These are phyloP conservation scores for Paragorgia papillata DNA, from an alignment of 92 coral and sea anemone species.

Conservation along the genomic window DNA sequence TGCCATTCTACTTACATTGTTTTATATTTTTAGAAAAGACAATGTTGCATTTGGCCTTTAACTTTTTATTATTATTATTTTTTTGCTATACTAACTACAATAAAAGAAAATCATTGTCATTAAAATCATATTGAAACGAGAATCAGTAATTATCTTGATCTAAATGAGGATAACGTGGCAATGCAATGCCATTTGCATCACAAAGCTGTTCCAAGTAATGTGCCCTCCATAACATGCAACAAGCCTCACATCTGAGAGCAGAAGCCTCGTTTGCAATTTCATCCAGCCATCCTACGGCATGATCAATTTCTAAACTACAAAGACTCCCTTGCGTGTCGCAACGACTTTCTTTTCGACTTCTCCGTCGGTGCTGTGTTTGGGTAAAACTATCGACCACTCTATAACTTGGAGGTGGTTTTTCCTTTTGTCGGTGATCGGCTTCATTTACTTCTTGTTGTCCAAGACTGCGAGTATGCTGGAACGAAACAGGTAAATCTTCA, in stretches of 20 bases:
- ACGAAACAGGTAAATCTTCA: neutral
- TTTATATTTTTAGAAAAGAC: too few relatives aligned
- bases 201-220: constrained; percentile 87
- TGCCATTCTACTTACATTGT: too few relatives aligned
- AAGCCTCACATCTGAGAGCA: constrained; percentile 87
- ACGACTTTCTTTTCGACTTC: neutral
- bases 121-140: too few relatives aligned
- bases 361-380: neutral
- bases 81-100: too few relatives aligned
- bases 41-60: too few relatives aligned
- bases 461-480: neutral
- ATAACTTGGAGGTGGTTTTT: constrained; percentile 14
- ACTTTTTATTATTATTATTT: too few relatives aligned
- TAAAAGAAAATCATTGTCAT: too few relatives aligned
- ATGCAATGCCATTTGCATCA: constrained; percentile 78
- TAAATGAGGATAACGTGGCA: constrained; percentile 18
- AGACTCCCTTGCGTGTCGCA: neutral
- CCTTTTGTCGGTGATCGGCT: neutral
- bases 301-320: neutral
- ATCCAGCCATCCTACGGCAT: constrained; percentile 16
- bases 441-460: neutral
- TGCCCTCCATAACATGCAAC: constrained; percentile 76
- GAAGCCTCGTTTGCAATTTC: constrained; percentile 66
- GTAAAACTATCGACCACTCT: neutral
- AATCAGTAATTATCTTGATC: neutral